Evolutionary conservation across 2,888 invertebrate genomes (phyloP), one percentile per base, ranked within the genome.

Genomic region (Meandrusa payeni): DNA sequence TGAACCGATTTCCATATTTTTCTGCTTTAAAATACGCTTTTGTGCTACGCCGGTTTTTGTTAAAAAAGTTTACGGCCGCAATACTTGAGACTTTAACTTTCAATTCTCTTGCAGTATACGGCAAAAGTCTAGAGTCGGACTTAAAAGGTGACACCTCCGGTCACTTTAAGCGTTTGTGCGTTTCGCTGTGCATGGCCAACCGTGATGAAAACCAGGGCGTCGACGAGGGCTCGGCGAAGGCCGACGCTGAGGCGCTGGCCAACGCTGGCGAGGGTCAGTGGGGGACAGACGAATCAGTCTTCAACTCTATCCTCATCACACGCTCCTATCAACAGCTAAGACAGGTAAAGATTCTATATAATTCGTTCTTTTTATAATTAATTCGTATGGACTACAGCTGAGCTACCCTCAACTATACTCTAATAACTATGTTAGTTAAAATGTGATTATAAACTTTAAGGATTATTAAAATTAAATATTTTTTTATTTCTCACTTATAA

Each of bases 131-230:
- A 51, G 97, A 97, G 69, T 92, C 92, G 3, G 97, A 97, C 69
- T 86, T 98, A 58, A 94, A 94, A 69, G 95, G 94, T 36, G 98
- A 98, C 75, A 97, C 97, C 3, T 97, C 97, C 5, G 98, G 98
- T n/a, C 95, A 96, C 77, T 98, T 98, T 86, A 95, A 95, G 83
- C 91, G 97, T 46, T 90, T 98, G 34, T 92, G 97, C 59, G 94
- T 98, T 11, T 96, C 97, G 0, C 85, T 97, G 37, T 93, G 93
- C 57, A 94, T 94, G 89, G 96, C 95, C 45, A 96, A 96, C 69
- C 92, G 98, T 33, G 95, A 96, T 70, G 98, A 98, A 85, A 94
- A 94, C 80, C 93, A 94, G 68, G 93, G 93, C 11, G 91, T 95
- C 0, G 97, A 98, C 76, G 92, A 93, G 57, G 92, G 90, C 1